phyloP scores from a whole-genome alignment of 2,888 invertebrate genomes.

The Thecophora atra region DNA sequence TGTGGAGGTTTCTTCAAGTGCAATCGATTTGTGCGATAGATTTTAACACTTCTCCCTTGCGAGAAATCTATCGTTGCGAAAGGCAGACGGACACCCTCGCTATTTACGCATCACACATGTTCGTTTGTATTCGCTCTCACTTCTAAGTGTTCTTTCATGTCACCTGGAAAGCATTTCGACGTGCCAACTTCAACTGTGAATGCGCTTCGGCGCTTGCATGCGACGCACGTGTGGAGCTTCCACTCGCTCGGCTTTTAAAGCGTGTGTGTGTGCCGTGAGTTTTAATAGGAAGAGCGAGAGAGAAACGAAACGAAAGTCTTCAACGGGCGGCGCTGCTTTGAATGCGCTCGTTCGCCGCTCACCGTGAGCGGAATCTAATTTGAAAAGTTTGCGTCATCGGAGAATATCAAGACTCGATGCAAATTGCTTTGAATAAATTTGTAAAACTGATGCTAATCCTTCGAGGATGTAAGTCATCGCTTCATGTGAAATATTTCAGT shows the following conservation, averaged over 20 bases:
- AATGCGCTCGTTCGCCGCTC: not conserved
- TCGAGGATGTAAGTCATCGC: constrained; percentile 19
- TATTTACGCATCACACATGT: not conserved
- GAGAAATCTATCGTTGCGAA: not conserved
- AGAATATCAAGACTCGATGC: constrained; percentile 51
- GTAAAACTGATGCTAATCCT: constrained; percentile 44
- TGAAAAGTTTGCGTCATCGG: not conserved
- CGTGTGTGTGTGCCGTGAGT: constrained; percentile 21
- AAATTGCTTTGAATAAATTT: constrained; percentile 61
- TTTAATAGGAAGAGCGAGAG: constrained; percentile 4
- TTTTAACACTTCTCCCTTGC: not conserved
- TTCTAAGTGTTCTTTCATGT: constrained; percentile 67
- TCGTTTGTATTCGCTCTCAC: constrained; percentile 39
- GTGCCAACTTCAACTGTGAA: constrained; percentile 62
- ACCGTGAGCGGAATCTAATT: not conserved
- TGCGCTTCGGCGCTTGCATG: constrained; percentile 22
- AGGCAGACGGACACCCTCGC: not conserved
- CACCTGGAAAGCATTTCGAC: constrained; percentile 67
- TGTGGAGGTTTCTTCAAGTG: no score
- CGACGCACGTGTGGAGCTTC: constrained; percentile 25
- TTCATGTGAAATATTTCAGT: not conserved
- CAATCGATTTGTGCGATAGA: no score
- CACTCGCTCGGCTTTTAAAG: not conserved
- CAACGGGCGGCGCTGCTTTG: no score
- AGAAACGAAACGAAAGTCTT: no score